Evolutionary conservation across 92 coral and sea anemone species (phyloP).

Genomic region (Diadumene lineata): DNA sequence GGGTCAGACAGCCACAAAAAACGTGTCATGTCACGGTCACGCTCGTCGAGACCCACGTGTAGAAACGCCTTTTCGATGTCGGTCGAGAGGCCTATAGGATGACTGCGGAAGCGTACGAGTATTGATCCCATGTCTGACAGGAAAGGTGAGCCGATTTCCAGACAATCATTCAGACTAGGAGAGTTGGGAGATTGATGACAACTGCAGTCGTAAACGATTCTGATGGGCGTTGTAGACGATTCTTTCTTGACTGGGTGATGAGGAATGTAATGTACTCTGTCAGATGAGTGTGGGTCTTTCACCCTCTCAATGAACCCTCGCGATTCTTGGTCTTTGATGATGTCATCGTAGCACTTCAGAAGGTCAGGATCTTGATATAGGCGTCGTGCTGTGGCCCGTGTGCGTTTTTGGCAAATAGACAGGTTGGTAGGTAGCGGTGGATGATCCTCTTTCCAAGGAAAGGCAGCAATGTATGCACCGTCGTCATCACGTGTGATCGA

Average conservation of each 20-base stretch:
- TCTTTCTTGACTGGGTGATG: constrained; percentile 34
- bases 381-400: constrained; percentile 48
- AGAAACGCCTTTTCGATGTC: constrained; percentile 51
- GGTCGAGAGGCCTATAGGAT: constrained; percentile 20
- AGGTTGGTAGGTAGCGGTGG: constrained; percentile 26
- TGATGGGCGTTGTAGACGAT: constrained; percentile 46
- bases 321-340: constrained; percentile 55
- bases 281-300: background rate
- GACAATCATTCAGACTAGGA: constrained; percentile 50
- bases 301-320: constrained; percentile 55
- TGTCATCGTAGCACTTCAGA: constrained; percentile 46
- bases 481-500: constrained; percentile 32
- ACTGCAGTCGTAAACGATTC: constrained; percentile 53
- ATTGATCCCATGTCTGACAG: constrained; percentile 38
- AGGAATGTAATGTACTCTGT: constrained; percentile 9
- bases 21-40: constrained; percentile 49
- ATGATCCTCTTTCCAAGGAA: constrained; percentile 63
- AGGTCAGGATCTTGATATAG: constrained; percentile 47
- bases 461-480: constrained; percentile 52
- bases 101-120: constrained; percentile 33
- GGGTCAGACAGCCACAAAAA: constrained; percentile 50
- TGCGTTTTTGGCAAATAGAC: constrained; percentile 53
- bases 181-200: constrained; percentile 15
- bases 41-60: constrained; percentile 42
- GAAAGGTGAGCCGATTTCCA: constrained; percentile 52